Evolutionary conservation across 1,140 invertebrate genomes (phyloP).

Genomic region (Plutomurus gul): DNA sequence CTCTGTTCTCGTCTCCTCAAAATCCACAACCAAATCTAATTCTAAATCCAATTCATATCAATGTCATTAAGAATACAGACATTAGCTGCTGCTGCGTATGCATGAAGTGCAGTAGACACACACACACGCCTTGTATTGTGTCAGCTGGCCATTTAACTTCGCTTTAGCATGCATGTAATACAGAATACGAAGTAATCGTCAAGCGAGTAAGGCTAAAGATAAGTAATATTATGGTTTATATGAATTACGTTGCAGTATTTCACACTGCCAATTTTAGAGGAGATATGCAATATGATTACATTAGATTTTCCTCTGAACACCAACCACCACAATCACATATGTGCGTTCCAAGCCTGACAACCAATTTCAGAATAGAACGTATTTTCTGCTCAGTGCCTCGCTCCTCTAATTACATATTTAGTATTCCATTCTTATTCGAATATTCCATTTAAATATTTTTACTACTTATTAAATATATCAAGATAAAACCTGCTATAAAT

Average conservation of each 20-base stretch:
- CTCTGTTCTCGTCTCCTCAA: slow-evolving; percentile 24
- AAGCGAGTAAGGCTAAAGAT: neutral
- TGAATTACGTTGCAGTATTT: slow-evolving; percentile 9
- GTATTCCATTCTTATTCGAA: neutral
- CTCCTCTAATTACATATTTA: neutral
- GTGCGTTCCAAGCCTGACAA: neutral
- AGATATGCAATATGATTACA: slow-evolving; percentile 19
- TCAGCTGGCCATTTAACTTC: too few relatives aligned
- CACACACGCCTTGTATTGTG: too few relatives aligned
- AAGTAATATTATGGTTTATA: neutral
- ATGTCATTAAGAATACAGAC: slow-evolving; percentile 28
- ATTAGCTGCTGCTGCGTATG: neutral
- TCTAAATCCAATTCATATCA: slow-evolving; percentile 37
- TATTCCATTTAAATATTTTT: neutral
- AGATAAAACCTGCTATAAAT: neutral
- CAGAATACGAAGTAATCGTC: neutral
- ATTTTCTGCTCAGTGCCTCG: neutral
- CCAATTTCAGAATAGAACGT: neutral
- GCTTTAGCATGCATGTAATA: too few relatives aligned
- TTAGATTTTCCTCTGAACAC: neutral
- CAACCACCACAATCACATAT: neutral
- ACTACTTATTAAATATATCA: neutral
- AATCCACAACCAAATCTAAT: slow-evolving; percentile 43
- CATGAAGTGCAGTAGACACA: too few relatives aligned
- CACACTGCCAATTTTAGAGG: slow-evolving; percentile 26